These are phyloP conservation scores for Illadopsis cleaveri DNA, from an alignment of 2,113 vertebrate species.

Conservation along the genomic window DNA sequence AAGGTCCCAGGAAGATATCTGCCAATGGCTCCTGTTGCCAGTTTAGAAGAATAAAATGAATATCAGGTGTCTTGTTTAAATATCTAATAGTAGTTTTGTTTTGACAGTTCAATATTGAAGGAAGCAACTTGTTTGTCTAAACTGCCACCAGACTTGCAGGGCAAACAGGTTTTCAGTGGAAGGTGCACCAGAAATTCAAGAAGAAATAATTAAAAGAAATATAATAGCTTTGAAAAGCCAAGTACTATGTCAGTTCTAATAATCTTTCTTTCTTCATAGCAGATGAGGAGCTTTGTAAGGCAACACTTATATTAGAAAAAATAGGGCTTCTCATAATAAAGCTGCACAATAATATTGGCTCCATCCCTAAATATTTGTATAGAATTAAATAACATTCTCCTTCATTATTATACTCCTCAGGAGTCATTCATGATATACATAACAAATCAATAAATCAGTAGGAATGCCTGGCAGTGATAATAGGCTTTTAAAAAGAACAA, in stretches of 20 bases:
- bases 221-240: slow-evolving; percentile 18
- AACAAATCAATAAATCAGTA: slow-evolving; percentile 56
- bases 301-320: slow-evolving; percentile 32
- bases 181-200: not conserved
- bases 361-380: slow-evolving; percentile 15
- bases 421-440: slow-evolving; percentile 1
- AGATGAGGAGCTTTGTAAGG: not conserved
- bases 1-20: not conserved
- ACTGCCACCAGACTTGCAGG: not conserved
- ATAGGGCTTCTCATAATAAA: slow-evolving; percentile 4
- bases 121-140: not conserved
- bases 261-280: not conserved
- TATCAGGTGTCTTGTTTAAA: not conserved
- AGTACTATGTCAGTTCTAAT: not conserved
- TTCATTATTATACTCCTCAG: slow-evolving; percentile 29
- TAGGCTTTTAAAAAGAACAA: slow-evolving; percentile 37
- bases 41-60: not conserved
- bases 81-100: not conserved
- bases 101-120: not conserved
- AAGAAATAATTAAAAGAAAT: slow-evolving; percentile 4
- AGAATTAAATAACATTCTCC: slow-evolving; percentile 34
- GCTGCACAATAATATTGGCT: not conserved
- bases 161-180: not conserved
- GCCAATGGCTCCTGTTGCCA: not conserved
- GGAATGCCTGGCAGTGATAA: slow-evolving; percentile 11